phyloP scores from a whole-genome alignment of 2,888 invertebrate species.

The Lysandra bellargus region DNA sequence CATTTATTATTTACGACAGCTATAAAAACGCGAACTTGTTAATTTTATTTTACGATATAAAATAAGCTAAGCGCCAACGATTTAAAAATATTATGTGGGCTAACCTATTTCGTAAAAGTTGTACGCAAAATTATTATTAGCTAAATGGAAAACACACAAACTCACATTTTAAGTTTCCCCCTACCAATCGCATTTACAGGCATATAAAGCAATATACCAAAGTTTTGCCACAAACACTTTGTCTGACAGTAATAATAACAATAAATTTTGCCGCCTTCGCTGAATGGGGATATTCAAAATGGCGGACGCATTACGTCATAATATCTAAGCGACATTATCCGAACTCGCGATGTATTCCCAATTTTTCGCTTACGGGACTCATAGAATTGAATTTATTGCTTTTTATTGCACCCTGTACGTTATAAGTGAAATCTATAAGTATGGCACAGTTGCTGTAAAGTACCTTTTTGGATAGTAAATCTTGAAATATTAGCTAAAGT shows the following conservation, averaged over 20 bases:
- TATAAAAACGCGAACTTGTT: conserved; percentile 25
- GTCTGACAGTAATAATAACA: conserved; percentile 70
- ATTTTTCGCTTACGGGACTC: conserved; percentile 33
- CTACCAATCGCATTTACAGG: conserved; percentile 67
- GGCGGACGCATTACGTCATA: conserved; percentile 40
- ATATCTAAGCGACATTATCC: conserved; percentile 42
- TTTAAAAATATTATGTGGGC: not conserved
- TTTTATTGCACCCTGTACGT: conserved; percentile 17
- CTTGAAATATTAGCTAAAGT: not conserved
- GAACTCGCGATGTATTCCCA: conserved; percentile 40
- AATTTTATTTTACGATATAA: not conserved
- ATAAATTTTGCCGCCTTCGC: conserved; percentile 58
- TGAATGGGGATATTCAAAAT: conserved; percentile 46
- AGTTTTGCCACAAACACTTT: conserved; percentile 59
- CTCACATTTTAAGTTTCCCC: conserved; percentile 32
- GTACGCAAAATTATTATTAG: not conserved
- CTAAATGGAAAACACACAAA: not conserved
- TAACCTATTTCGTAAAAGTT: not conserved
- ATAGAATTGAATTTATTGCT: conserved; percentile 21
- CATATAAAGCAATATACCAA: conserved; percentile 60
- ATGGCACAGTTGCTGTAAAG: conserved; percentile 4
- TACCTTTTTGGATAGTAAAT: not conserved
- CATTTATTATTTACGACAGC: conserved; percentile 14
- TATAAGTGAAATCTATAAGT: conserved; percentile 1
- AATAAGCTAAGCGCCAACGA: not conserved